Percentiles rank a stretch among this genome's conserved stretches.
Conservation (phyloP, 2,113 vertebrate genomes). For the Indri indri region DNA sequence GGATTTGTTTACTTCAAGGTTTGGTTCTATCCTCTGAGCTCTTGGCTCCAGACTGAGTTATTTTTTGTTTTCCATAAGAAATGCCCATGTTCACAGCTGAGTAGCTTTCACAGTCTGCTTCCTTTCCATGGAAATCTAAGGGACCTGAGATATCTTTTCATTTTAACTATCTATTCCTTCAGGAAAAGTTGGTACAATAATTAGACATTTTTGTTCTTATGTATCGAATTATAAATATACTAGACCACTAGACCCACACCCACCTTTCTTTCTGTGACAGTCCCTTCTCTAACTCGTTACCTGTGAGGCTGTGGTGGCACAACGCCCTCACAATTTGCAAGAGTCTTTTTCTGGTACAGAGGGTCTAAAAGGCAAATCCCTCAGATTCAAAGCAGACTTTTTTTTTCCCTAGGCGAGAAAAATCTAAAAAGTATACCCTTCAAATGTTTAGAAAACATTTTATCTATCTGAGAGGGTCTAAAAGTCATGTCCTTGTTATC, state of each 20-base stretch:
- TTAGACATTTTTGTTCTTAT: not conserved
- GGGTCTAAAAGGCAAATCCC: not conserved
- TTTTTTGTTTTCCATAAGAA: not conserved
- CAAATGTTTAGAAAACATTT: conserved; percentile 50
- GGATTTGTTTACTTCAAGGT: not conserved
- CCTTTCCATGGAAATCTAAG: not conserved
- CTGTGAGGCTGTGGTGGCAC: not conserved
- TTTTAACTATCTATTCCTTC: not conserved
- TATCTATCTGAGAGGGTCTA: not conserved
- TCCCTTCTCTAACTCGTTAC: not conserved
- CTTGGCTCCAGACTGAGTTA: not conserved
- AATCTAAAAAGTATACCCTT: not conserved
- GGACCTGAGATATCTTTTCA: not conserved
- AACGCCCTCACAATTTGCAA: not conserved
- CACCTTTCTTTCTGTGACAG: not conserved
- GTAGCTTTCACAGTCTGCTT: not conserved
- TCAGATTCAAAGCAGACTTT: not conserved
- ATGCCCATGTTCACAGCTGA: not conserved
- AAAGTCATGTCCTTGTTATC: not conserved
- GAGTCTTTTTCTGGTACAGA: not conserved
- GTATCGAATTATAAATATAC: not conserved
- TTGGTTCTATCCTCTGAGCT: not conserved
- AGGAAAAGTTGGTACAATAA: not conserved
- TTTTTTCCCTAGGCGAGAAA: conserved; percentile 7
- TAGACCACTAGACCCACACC: not conserved